Evolutionary conservation across 2,113 vertebrate species (phyloP).

Genomic region (Ageneiosus marmoratus): DNA sequence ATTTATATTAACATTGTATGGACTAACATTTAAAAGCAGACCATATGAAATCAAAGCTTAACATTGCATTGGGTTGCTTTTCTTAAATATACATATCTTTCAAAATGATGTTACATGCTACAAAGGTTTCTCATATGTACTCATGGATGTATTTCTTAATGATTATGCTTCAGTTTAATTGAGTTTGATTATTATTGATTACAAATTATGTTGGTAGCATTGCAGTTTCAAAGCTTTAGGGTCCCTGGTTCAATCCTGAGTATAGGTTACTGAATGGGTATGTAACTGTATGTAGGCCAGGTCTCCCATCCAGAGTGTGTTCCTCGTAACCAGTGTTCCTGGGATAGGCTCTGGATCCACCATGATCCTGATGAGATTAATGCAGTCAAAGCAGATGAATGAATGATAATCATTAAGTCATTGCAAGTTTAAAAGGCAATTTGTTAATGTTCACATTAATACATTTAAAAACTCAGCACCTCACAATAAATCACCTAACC

Average conservation of each 20-base stretch:
- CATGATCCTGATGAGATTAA: not conserved
- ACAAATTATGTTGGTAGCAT: not conserved
- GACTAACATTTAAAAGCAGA: not conserved
- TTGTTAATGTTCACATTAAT: not conserved
- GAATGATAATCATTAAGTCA: not conserved
- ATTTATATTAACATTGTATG: not conserved
- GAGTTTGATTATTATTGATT: constrained; percentile 6
- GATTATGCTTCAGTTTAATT: not conserved
- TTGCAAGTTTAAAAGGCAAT: not conserved
- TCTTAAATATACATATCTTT: constrained; percentile 13
- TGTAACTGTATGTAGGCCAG: not conserved
- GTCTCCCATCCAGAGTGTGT: not conserved
- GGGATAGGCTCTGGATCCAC: not conserved
- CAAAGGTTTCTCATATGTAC: not conserved
- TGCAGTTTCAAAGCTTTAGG: not conserved
- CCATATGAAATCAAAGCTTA: not conserved
- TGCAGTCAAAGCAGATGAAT: not conserved
- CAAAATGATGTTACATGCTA: not conserved
- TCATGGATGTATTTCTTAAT: not conserved
- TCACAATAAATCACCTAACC: constrained; percentile 11
- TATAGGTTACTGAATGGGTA: not conserved
- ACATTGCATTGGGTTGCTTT: not conserved
- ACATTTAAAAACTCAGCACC: constrained; percentile 3
- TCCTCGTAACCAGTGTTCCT: not conserved
- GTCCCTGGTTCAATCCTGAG: not conserved